phyloP scores from a whole-genome alignment of 2,113 vertebrate species.

The Phalacrocorax aristotelis region DNA sequence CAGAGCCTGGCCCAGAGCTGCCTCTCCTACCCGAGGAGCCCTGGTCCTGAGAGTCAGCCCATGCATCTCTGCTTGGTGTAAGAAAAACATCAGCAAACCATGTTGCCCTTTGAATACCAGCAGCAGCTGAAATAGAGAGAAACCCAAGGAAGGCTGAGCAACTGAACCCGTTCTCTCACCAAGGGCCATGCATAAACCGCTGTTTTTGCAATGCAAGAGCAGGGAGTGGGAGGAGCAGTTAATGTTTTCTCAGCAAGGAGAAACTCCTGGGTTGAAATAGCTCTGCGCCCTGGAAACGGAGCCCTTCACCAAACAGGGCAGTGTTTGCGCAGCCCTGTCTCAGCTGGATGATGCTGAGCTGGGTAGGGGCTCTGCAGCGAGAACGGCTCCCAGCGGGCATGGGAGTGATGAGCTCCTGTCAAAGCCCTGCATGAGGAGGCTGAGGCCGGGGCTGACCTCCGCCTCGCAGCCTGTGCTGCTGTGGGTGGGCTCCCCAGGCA shows the following conservation, averaged over 20 bases:
- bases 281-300: background rate
- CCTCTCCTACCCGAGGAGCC: background rate
- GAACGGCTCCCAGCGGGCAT: rapidly evolving
- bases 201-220: background rate
- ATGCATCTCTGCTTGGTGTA: background rate
- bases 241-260: conserved; percentile 14
- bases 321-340: background rate
- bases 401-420: rapidly evolving
- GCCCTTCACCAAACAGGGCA: background rate
- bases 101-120: background rate
- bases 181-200: background rate
- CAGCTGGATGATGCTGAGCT: background rate
- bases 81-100: background rate
- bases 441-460: background rate
- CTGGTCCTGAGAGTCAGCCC: background rate
- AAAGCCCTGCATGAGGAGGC: background rate
- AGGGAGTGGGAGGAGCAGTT: background rate
- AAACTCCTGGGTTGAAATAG: background rate
- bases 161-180: background rate
- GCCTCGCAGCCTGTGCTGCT: background rate
- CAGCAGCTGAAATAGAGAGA: background rate
- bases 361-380: background rate
- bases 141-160: background rate
- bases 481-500: rapidly evolving
- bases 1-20: background rate